A percentile compares a stretch with the other conserved stretches of the same genome.
These are phyloP conservation scores for Peromyscus leucopus DNA, from an alignment of 2,113 vertebrate genomes.

Conservation along the genomic window DNA sequence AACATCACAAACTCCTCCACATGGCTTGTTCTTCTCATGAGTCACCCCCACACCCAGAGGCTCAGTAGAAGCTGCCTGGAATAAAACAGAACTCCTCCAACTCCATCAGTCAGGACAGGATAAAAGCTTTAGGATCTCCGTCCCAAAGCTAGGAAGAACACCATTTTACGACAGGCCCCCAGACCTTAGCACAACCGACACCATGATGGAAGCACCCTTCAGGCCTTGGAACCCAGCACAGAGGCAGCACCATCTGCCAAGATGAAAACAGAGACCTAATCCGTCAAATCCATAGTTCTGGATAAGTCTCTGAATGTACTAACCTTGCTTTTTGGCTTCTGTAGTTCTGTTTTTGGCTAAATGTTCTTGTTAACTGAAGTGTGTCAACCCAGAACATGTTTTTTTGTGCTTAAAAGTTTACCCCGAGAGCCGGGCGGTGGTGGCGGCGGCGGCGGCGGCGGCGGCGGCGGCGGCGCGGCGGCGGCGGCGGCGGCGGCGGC, in stretches of 20 bases:
- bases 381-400: neutral
- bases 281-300: neutral
- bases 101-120: neutral
- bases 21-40: neutral
- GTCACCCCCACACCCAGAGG: neutral
- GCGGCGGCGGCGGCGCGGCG: no score
- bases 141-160: neutral
- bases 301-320: neutral
- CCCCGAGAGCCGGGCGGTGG: no score
- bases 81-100: neutral
- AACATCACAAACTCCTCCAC: neutral
- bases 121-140: neutral
- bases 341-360: neutral
- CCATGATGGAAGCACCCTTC: no score
- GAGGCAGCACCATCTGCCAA: neutral
- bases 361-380: neutral
- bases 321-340: neutral
- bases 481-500: no score
- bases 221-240: neutral
- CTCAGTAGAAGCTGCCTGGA: neutral
- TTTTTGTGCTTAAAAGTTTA: neutral
- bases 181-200: neutral
- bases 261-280: neutral
- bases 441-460: no score
- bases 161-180: neutral